Evolutionary conservation across 1,140 invertebrate genomes (phyloP).

Genomic region (Stegodyphus mimosarum): DNA sequence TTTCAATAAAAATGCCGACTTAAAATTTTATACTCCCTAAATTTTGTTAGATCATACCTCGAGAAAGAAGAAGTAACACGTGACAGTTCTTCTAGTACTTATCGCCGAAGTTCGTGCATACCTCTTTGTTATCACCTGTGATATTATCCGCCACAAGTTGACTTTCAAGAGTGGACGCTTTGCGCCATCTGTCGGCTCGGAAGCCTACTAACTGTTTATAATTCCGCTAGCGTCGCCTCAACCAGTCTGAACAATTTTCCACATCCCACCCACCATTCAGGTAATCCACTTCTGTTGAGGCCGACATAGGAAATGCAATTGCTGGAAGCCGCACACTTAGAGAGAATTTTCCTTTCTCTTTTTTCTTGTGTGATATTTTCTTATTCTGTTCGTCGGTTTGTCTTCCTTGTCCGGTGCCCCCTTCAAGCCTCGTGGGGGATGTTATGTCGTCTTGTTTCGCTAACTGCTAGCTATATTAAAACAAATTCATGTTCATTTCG

Average conservation of each 20-base stretch:
- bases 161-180: background rate
- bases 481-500: conserved; percentile 46
- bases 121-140: no score
- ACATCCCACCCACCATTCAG: conserved; percentile 16
- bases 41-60: no score
- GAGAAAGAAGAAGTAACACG: no score
- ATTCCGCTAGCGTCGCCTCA: conserved; percentile 2
- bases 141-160: no score
- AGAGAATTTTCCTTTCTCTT: background rate
- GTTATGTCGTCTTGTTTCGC: conserved; percentile 19
- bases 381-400: no score
- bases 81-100: no score
- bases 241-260: conserved; percentile 38
- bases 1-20: no score
- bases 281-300: conserved; percentile 28
- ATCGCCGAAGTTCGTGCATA: no score
- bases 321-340: background rate
- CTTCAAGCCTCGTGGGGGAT: background rate
- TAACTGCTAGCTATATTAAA: conserved; percentile 41
- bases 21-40: no score
- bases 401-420: background rate
- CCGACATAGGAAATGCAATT: conserved; percentile 32
- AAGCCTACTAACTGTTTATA: conserved; percentile 6
- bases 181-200: background rate
- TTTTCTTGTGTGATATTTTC: background rate